These are phyloP conservation scores for Corythornis madagascariensis DNA, from an alignment of 2,113 vertebrate species.

Conservation along the genomic window DNA sequence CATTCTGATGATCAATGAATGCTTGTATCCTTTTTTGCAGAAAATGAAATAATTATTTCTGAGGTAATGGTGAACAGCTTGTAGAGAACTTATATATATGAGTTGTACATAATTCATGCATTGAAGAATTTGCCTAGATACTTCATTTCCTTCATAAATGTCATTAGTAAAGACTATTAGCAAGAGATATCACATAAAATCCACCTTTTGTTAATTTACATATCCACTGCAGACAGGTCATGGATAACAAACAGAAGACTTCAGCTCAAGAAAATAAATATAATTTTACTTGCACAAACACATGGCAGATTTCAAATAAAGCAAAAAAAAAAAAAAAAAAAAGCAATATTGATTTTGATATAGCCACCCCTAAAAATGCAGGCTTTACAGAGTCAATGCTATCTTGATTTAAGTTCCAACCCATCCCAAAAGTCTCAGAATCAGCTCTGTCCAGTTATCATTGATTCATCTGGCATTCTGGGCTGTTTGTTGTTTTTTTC, in stretches of 20 bases:
- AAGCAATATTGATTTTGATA: slow-evolving; percentile 2
- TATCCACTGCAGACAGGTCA: background rate
- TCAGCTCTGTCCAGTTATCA: background rate
- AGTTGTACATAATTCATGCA: background rate
- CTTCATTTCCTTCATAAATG: background rate
- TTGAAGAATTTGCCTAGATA: background rate
- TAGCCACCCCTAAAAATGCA: background rate
- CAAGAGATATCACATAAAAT: background rate
- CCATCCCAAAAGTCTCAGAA: background rate
- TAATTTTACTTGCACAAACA: background rate
- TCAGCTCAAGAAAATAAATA: background rate
- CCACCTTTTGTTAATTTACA: background rate
- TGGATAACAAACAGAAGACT: background rate
- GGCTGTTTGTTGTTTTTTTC: background rate
- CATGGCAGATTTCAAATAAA: slow-evolving; percentile 3
- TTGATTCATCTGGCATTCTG: slow-evolving; percentile 28
- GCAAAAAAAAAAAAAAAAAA: background rate
- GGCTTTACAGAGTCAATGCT: background rate
- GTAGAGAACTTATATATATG: background rate
- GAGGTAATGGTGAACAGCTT: background rate
- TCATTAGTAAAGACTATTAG: background rate
- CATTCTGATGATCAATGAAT: background rate
- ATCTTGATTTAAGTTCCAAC: slow-evolving; percentile 14
- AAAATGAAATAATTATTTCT: background rate
- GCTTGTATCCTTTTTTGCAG: background rate